phyloP scores from a whole-genome alignment of 1,140 invertebrate genomes.

The Araneus ventricosus region DNA sequence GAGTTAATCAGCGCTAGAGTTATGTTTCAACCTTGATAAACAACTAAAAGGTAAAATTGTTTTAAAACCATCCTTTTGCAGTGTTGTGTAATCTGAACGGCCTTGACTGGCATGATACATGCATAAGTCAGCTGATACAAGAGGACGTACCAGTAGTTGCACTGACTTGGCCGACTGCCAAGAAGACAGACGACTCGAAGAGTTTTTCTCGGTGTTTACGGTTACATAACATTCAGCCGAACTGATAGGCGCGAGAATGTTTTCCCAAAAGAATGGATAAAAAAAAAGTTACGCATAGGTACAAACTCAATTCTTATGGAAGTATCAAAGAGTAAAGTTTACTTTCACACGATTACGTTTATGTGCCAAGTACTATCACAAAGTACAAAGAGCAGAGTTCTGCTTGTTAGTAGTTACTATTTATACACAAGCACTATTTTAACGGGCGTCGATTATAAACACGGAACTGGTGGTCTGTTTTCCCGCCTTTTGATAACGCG shows the following conservation, averaged over 20 bases:
- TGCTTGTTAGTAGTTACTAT: constrained; percentile 27
- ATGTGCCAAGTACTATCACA: constrained; percentile 38
- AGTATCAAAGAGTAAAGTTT: constrained; percentile 55
- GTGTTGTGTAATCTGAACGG: constrained; percentile 60
- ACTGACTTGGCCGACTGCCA: constrained; percentile 50
- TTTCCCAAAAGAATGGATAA: constrained; percentile 49
- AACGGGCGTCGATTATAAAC: constrained; percentile 43
- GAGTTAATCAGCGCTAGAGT: constrained; percentile 23
- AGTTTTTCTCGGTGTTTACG: constrained; percentile 68
- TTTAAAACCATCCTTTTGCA: constrained; percentile 64
- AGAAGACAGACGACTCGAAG: constrained; percentile 17
- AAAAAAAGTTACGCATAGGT: not conserved
- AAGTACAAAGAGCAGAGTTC: constrained; percentile 39
- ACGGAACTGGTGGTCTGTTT: not conserved
- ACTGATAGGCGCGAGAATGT: constrained; percentile 65
- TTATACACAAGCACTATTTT: constrained; percentile 38
- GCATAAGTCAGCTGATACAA: constrained; percentile 69
- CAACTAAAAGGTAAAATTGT: constrained; percentile 69
- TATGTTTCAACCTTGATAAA: constrained; percentile 63
- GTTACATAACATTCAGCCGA: constrained; percentile 63
- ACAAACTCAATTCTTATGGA: not conserved
- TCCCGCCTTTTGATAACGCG: constrained; percentile 19
- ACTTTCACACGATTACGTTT: constrained; percentile 13
- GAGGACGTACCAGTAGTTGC: constrained; percentile 70
- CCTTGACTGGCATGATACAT: constrained; percentile 69